Evolutionary conservation across 2,888 invertebrate species (phyloP), one percentile per base, ranked within the genome.

Genomic region (Synergus umbraculus): DNA sequence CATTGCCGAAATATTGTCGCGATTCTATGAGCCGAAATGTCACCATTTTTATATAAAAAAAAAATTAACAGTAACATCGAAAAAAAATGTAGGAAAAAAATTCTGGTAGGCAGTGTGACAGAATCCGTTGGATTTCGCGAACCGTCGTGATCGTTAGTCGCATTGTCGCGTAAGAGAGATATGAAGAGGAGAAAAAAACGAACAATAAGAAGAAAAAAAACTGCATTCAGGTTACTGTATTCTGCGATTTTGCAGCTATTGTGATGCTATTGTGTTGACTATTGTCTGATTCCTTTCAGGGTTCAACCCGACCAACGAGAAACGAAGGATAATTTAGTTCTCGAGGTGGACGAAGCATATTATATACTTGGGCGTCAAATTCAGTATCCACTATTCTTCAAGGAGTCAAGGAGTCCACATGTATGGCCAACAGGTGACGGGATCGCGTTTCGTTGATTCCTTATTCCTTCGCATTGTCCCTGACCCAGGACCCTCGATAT

Each of bases 91-190:
- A 44, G 29, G 29, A 29, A 67, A 67, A 67, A 78, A 67, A 67
- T 67, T 58, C 41, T 65, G 18, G 43, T 64, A 46, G 64, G 10
- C 41, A 43, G 43, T 18, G 46, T 18, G 46, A 63, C 76, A 43
- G 63, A 63, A 65, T 46, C 49, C 63, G 64, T 44, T 44, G 49
- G 63, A 64, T 60, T 37, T 49, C 49, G 77, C 22, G 58, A 85
- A 83, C 83, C 78, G 83, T 54, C 65, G 76, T 78, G 79, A 81
- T 88, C 86, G 86, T 88, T 88, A 88, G 65, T 37, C 46, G 73
- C 82, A 88, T 88, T 88, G 88, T 86, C 76, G 79, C 15, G 67
- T 37, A 82, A 65, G 29, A 76, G 76, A 46, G 77, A 54, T 69
- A 78, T 65, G 60, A 77, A 78, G 66, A 78, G 77, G 76, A 65